phyloP scores from a whole-genome alignment of 1,140 invertebrate genomes.

The Ceratina calcarata region DNA sequence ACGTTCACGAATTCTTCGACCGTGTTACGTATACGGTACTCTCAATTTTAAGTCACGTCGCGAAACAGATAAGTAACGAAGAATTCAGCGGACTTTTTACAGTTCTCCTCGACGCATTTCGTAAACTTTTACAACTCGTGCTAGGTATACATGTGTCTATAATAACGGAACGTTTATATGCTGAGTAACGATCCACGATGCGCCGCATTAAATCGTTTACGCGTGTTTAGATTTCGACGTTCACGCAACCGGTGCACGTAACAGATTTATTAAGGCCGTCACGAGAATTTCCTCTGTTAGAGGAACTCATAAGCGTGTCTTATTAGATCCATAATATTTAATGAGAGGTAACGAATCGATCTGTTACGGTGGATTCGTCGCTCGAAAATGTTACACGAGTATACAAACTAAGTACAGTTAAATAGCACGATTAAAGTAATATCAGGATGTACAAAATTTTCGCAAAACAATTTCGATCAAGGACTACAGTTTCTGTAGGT shows the following conservation, averaged over 20 bases:
- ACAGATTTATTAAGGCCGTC: background rate
- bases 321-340: background rate
- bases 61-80: too few relatives aligned
- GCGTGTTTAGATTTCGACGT: constrained; percentile 13
- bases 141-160: background rate
- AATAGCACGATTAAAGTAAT: background rate
- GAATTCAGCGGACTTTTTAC: background rate
- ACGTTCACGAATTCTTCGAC: background rate
- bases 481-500: background rate
- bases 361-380: background rate
- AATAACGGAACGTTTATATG: constrained; percentile 17
- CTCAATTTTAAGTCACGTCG: background rate
- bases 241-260: constrained; percentile 11
- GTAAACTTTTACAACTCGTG: background rate
- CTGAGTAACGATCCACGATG: constrained; percentile 8
- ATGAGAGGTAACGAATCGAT: background rate
- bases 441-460: background rate
- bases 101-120: background rate
- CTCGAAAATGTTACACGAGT: too few relatives aligned
- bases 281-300: background rate
- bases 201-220: constrained; percentile 5
- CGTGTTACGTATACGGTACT: background rate
- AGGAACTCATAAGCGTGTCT: background rate
- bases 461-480: background rate
- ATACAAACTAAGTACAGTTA: background rate